A percentile compares a stretch with the other conserved stretches of the same genome.
These are phyloP conservation scores for Lordiphosa fenestrarum DNA, from an alignment of 2,888 invertebrate species.

Conservation along the genomic window DNA sequence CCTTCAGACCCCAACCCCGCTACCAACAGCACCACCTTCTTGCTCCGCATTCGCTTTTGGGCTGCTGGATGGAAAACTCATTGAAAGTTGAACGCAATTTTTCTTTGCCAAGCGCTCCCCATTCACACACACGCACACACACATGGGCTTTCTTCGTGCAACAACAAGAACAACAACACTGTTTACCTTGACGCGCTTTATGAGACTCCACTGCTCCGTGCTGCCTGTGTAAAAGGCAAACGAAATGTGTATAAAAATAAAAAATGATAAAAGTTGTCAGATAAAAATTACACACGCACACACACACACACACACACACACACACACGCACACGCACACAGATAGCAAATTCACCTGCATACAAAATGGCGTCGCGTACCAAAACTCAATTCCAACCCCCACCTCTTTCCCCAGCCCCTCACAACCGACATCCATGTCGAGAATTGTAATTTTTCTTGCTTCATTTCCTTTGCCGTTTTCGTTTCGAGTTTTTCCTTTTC, in stretches of 20 bases:
- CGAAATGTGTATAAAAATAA: slow-evolving; percentile 69
- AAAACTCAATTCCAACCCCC: slow-evolving; percentile 63
- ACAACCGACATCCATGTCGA: slow-evolving; percentile 35
- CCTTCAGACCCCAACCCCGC: slow-evolving; percentile 13
- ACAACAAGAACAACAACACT: neutral
- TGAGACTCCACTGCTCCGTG: slow-evolving; percentile 26
- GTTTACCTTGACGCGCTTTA: slow-evolving; percentile 61
- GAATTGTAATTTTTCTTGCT: slow-evolving; percentile 76
- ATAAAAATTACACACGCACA: slow-evolving; percentile 69
- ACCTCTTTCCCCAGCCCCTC: neutral
- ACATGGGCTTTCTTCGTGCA: neutral
- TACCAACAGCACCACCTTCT: neutral
- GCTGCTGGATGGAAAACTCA: slow-evolving; percentile 58
- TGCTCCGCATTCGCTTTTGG: slow-evolving; percentile 27
- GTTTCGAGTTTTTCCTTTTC: slow-evolving; percentile 30
- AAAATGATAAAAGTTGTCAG: slow-evolving; percentile 76
- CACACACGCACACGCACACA: slow-evolving; percentile 21
- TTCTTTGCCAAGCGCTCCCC: slow-evolving; percentile 44
- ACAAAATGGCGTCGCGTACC: slow-evolving; percentile 59
- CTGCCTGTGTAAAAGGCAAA: slow-evolving; percentile 43
- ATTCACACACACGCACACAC: slow-evolving; percentile 26
- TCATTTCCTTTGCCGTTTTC: slow-evolving; percentile 73
- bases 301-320: slow-evolving; percentile 20
- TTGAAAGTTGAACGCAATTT: slow-evolving; percentile 64
- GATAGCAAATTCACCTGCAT: slow-evolving; percentile 62